Conservation (phyloP, 2,888 invertebrate genomes). For the Ptychoptera contaminata region DNA sequence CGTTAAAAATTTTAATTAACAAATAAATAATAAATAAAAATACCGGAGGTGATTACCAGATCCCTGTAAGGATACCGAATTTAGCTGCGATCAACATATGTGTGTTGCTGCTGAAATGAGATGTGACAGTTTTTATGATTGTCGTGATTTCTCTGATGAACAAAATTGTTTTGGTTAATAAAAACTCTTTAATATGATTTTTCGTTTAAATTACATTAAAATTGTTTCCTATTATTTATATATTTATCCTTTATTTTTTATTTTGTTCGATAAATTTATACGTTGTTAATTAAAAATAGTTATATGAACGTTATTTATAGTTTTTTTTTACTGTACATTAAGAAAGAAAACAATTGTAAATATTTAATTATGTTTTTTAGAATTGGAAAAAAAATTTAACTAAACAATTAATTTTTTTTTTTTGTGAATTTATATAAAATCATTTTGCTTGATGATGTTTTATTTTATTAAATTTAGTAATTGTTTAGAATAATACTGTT, state of each 20-base stretch:
- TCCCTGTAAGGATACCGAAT: slow-evolving; percentile 46
- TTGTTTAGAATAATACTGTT: no score
- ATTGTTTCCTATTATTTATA: slow-evolving; percentile 11
- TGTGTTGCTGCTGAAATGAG: slow-evolving; percentile 63
- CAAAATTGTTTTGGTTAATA: slow-evolving; percentile 59
- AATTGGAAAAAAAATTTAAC: no score
- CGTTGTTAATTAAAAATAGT: neutral
- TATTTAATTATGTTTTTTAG: no score
- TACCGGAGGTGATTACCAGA: slow-evolving; percentile 14
- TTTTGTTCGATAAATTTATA: neutral
- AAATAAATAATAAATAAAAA: no score
- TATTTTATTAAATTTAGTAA: no score
- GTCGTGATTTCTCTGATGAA: slow-evolving; percentile 80
- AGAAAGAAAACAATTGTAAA: no score
- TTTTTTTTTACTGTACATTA: neutral
- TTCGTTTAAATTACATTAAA: slow-evolving; percentile 10
- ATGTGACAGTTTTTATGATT: slow-evolving; percentile 84
- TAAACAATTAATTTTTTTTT: no score
- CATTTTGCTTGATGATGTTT: no score
- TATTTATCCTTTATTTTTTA: slow-evolving; percentile 9
- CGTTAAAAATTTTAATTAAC: no score
- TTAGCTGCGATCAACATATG: slow-evolving; percentile 57
- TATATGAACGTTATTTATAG: neutral
- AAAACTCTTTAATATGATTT: slow-evolving; percentile 13
- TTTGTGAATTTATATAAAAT: no score